These are phyloP conservation scores for Panagrolaimus sp. DNA, from an alignment of 1,140 invertebrate species.

Conservation along the genomic window DNA sequence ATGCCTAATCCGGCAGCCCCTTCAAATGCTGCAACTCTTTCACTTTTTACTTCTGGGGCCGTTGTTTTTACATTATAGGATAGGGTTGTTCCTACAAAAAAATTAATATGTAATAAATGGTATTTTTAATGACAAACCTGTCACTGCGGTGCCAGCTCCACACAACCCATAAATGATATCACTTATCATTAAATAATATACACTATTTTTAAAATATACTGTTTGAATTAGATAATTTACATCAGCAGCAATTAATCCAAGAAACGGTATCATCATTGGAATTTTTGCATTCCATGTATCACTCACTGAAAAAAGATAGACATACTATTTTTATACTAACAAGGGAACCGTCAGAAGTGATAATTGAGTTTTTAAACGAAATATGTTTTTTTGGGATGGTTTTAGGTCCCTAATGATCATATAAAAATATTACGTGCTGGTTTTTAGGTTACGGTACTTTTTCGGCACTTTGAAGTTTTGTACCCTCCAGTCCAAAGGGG, in stretches of 20 bases:
- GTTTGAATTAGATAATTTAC: constrained; percentile 51
- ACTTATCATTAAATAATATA: constrained; percentile 47
- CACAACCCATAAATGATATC: constrained; percentile 50
- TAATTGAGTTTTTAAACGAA: too few species aligned
- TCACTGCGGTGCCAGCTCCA: constrained; percentile 50
- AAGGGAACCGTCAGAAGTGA: too few species aligned
- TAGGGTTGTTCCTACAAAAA: constrained; percentile 32
- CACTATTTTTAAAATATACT: constrained; percentile 33
- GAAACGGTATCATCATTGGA: constrained; percentile 46
- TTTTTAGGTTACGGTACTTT: too few species aligned
- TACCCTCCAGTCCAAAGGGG: too few species aligned
- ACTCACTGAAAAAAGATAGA: constrained; percentile 39
- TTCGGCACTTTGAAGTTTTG: too few species aligned
- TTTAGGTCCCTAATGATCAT: too few species aligned
- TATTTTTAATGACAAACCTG: constrained; percentile 27
- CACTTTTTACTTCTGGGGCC: constrained; percentile 25
- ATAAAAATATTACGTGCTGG: too few species aligned
- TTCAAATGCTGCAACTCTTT: constrained; percentile 39
- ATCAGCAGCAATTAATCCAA: constrained; percentile 44
- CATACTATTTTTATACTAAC: neutral
- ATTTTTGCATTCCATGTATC: constrained; percentile 43
- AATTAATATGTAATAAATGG: neutral
- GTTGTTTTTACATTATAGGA: constrained; percentile 35
- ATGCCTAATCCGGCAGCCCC: constrained; percentile 39
- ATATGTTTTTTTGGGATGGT: too few species aligned